Percentiles rank a stretch among this genome's conserved stretches.
Evolutionary conservation across 2,888 invertebrate genomes (phyloP).

Genomic region (Steinernema carpocapsae): DNA sequence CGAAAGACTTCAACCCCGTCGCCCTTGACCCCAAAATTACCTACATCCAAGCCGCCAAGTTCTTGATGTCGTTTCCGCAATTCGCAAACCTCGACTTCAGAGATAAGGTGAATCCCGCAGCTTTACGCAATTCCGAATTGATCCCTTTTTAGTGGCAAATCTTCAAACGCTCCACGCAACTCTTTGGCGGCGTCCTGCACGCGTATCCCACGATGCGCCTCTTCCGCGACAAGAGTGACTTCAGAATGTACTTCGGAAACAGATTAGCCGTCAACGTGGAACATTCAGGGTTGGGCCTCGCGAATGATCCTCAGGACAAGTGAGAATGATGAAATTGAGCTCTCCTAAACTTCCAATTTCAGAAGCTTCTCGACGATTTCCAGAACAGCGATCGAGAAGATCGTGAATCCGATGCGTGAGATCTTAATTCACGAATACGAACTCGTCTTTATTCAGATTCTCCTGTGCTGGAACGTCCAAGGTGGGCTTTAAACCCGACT

Average conservation of each 20-base stretch:
- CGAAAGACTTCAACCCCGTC: neutral
- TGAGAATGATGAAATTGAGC: neutral
- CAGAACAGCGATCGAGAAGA: neutral
- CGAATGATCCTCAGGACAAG: too few relatives aligned
- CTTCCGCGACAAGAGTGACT: neutral
- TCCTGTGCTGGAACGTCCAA: constrained; percentile 16
- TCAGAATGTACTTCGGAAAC: neutral
- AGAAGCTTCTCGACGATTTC: neutral
- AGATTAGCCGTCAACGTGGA: neutral
- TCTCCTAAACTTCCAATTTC: neutral
- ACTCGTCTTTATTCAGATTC: constrained; percentile 13
- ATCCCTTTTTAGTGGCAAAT: neutral
- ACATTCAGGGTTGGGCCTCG: too few relatives aligned
- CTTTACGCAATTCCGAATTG: neutral
- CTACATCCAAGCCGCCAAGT: constrained; percentile 9
- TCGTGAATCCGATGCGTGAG: constrained; percentile 7
- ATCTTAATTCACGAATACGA: constrained; percentile 7
- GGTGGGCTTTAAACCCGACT: neutral
- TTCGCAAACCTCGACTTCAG: neutral
- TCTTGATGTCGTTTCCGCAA: constrained; percentile 27
- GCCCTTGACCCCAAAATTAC: neutral
- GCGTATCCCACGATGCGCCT: neutral
- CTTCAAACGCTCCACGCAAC: neutral
- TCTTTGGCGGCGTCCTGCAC: neutral
- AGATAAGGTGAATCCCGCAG: constrained; percentile 5